These are phyloP conservation scores for Cinclus mexicanus DNA, from an alignment of 2,113 vertebrate genomes.

Conservation along the genomic window DNA sequence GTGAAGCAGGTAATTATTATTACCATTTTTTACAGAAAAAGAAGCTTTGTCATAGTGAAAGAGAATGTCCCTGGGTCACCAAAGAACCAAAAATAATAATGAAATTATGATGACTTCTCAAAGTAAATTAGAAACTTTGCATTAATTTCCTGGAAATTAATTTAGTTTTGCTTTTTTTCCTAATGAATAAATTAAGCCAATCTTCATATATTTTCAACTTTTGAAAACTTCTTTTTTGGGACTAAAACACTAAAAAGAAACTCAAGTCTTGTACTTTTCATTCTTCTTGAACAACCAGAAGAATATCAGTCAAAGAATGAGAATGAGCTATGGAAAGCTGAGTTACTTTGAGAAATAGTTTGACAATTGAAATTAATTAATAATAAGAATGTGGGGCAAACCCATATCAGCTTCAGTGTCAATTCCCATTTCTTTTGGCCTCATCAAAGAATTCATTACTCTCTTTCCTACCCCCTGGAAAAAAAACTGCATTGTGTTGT, in stretches of 20 bases:
- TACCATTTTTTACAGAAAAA: conserved; percentile 27
- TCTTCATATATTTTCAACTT: neutral
- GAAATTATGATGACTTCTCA: conserved; percentile 15
- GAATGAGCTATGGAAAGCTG: conserved; percentile 8
- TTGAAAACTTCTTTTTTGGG: neutral
- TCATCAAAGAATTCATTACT: neutral
- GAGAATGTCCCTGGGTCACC: conserved; percentile 20
- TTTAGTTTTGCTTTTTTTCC: neutral
- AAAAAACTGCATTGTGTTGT: neutral
- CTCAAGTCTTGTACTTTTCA: neutral
- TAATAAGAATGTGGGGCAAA: neutral
- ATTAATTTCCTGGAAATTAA: conserved; percentile 41
- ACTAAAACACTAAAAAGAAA: neutral
- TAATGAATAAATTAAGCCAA: neutral
- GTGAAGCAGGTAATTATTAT: conserved; percentile 64
- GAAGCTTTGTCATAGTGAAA: conserved; percentile 19
- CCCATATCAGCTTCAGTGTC: neutral
- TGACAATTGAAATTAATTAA: conserved; percentile 11
- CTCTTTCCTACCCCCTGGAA: neutral
- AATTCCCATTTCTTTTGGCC: neutral
- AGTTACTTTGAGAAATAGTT: conserved; percentile 6
- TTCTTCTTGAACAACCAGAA: conserved; percentile 9
- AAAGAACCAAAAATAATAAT: conserved; percentile 30
- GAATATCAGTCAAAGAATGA: conserved; percentile 23
- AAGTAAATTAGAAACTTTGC: conserved; percentile 18